Conservation (phyloP, 1,140 invertebrate species). For the Penaeus indicus region DNA sequence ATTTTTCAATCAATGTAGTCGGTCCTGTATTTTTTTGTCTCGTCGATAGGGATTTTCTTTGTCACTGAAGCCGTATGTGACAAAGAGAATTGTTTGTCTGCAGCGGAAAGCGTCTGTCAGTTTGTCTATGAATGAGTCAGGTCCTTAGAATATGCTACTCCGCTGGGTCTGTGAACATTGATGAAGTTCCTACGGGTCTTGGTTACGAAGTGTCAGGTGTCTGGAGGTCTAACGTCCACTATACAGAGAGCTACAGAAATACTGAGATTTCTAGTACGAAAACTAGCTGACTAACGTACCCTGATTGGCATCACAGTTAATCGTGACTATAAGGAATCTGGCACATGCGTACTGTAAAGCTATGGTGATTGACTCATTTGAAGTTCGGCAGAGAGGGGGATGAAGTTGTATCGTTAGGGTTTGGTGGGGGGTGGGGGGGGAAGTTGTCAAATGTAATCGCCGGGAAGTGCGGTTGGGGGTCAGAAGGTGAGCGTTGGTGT, state of each 20-base stretch:
- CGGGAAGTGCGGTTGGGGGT: background rate
- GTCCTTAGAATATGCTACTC: no score
- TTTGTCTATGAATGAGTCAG: background rate
- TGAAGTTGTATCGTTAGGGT: no score
- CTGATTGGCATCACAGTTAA: slow-evolving; percentile 38
- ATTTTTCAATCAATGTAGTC: background rate
- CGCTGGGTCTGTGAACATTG: no score
- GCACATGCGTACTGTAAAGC: background rate
- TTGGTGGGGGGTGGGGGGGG: no score
- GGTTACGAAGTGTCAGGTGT: no score
- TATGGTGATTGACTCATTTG: no score
- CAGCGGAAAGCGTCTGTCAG: background rate
- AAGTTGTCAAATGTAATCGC: background rate
- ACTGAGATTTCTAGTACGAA: slow-evolving; percentile 1
- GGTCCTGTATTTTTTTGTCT: background rate
- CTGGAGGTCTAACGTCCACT: background rate
- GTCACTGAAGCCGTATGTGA: slow-evolving; percentile 42
- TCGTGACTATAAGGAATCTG: slow-evolving; percentile 28
- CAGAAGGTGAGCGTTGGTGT: background rate
- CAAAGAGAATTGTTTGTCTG: background rate
- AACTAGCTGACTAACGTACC: slow-evolving; percentile 9
- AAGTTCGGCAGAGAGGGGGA: no score
- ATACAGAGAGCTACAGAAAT: slow-evolving; percentile 24
- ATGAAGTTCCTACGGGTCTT: no score
- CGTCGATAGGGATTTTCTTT: slow-evolving; percentile 7